A percentile compares a stretch with the other conserved stretches of the same genome.
phyloP scores from a whole-genome alignment of 2,113 vertebrate genomes.

The Alligator sinensis region DNA sequence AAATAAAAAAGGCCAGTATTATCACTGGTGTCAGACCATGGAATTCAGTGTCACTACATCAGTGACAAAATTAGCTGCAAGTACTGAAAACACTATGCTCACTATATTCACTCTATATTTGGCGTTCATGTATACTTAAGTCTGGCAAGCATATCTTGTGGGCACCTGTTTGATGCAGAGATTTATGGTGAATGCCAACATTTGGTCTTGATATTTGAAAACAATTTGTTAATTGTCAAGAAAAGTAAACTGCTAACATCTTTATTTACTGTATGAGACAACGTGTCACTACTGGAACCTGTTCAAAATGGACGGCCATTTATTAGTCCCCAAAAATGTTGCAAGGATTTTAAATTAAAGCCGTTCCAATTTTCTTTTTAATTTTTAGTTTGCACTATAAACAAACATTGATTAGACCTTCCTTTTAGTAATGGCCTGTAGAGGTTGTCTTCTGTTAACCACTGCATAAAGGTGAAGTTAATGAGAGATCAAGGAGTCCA shows the following conservation, averaged over 20 bases:
- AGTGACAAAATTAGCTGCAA: constrained; percentile 47
- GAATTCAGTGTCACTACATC: constrained; percentile 35
- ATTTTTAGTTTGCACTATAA: constrained; percentile 1
- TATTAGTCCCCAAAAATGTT: background rate
- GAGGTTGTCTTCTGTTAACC: background rate
- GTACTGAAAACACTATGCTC: constrained; percentile 23
- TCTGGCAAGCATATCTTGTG: constrained; percentile 70
- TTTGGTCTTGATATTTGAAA: constrained; percentile 76
- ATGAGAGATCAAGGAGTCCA: background rate
- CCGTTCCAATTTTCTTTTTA: background rate
- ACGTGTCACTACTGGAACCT: constrained; percentile 58
- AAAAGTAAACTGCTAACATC: constrained; percentile 77
- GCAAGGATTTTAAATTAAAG: constrained; percentile 4
- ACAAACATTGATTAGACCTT: background rate
- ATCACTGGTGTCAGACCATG: background rate
- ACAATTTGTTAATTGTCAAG: constrained; percentile 79
- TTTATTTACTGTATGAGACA: constrained; percentile 75
- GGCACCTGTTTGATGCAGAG: constrained; percentile 76
- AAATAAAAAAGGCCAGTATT: background rate
- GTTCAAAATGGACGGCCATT: constrained; percentile 73
- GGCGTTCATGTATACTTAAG: constrained; percentile 68
- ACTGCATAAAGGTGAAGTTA: background rate
- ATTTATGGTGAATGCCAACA: constrained; percentile 72
- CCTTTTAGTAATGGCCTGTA: background rate
- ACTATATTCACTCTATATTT: constrained; percentile 65